Percentiles rank a stretch among this genome's conserved stretches.
Evolutionary conservation across 2,888 invertebrate genomes (phyloP).

Genomic region (Nomada ferruginata): DNA sequence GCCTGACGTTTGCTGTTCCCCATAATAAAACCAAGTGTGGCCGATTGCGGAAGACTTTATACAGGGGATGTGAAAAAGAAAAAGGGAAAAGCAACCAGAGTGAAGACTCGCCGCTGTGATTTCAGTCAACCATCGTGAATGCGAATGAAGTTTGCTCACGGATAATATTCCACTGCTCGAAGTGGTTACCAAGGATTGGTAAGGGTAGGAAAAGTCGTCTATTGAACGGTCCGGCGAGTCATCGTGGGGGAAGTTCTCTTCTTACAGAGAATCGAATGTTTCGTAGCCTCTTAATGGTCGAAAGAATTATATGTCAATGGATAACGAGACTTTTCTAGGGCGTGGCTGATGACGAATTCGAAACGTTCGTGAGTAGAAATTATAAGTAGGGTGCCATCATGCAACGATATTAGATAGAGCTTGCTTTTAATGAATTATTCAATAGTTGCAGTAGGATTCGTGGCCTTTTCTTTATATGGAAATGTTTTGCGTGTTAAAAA

Average conservation of each 20-base stretch:
- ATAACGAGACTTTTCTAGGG: neutral
- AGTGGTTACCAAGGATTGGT: conserved; percentile 1
- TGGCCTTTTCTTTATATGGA: too few species aligned
- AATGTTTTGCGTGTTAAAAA: too few species aligned
- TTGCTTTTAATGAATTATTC: too few species aligned
- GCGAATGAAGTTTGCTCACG: conserved; percentile 56
- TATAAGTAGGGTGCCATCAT: neutral
- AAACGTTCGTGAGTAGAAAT: neutral
- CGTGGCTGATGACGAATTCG: neutral
- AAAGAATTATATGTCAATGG: neutral
- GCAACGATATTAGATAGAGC: too few species aligned
- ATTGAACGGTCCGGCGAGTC: conserved; percentile 30
- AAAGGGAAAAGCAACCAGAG: conserved; percentile 24
- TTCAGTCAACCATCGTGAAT: conserved; percentile 56
- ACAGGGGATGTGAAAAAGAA: neutral
- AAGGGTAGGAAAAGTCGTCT: conserved; percentile 28
- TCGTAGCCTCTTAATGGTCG: conserved; percentile 3
- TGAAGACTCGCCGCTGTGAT: conserved; percentile 35
- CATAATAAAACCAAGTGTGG: conserved; percentile 28
- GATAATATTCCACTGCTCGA: conserved; percentile 48
- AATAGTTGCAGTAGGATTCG: too few species aligned
- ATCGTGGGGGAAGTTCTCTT: conserved; percentile 4
- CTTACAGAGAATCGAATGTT: conserved; percentile 9
- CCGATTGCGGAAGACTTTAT: neutral
- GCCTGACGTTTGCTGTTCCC: conserved; percentile 1